phyloP scores from a whole-genome alignment of 2,888 invertebrate genomes.

The Euplagia quadripunctaria region DNA sequence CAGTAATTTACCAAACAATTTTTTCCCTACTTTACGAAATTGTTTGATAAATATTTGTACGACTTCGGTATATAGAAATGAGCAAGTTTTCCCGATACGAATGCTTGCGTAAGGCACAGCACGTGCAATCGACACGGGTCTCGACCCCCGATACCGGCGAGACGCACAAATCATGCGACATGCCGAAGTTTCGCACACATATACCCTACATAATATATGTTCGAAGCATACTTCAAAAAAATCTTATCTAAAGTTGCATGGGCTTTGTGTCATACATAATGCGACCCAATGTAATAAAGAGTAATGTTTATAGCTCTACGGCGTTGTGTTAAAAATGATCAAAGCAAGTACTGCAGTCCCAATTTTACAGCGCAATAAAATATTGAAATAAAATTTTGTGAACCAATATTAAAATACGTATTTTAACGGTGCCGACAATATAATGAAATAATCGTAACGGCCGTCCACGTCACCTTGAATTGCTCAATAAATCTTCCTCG shows the following conservation, averaged over 20 bases:
- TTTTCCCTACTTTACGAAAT: neutral
- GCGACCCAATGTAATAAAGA: slow-evolving; percentile 29
- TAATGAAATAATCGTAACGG: slow-evolving; percentile 87
- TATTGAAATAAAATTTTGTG: slow-evolving; percentile 84
- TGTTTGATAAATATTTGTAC: slow-evolving; percentile 18
- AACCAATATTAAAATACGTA: slow-evolving; percentile 85
- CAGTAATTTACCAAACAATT: neutral
- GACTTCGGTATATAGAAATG: slow-evolving; percentile 15
- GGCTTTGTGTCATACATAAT: slow-evolving; percentile 18
- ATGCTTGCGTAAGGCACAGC: slow-evolving; percentile 61
- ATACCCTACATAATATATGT: slow-evolving; percentile 2
- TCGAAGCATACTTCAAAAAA: slow-evolving; percentile 18
- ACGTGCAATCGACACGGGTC: slow-evolving; percentile 77
- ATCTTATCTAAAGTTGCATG: slow-evolving; percentile 13
- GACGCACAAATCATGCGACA: slow-evolving; percentile 83
- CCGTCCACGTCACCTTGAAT: slow-evolving; percentile 84
- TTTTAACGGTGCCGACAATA: slow-evolving; percentile 86
- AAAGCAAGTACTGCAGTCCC: slow-evolving; percentile 65
- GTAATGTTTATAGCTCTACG: slow-evolving; percentile 50
- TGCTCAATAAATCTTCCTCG: slow-evolving; percentile 85
- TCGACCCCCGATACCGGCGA: slow-evolving; percentile 65
- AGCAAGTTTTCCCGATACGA: slow-evolving; percentile 18
- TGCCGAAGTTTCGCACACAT: slow-evolving; percentile 51
- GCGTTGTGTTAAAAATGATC: slow-evolving; percentile 66
- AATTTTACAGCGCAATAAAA: slow-evolving; percentile 84